A percentile compares a stretch with the other conserved stretches of the same genome.
phyloP scores from a whole-genome alignment of 1,140 invertebrate species.

The Neodiprion virginianus region DNA sequence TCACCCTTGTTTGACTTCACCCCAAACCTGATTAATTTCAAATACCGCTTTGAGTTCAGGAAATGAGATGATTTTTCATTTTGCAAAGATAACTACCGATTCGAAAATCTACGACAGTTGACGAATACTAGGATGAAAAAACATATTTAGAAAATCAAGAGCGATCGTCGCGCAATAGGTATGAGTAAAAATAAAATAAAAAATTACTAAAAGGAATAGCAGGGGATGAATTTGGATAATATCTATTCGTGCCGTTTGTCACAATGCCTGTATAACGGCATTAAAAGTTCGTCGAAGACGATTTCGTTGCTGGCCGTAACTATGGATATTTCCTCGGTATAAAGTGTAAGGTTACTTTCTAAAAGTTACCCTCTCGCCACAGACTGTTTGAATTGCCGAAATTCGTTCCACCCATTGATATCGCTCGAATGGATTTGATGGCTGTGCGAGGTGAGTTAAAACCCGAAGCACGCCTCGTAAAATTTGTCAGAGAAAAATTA shows the following conservation, averaged over 20 bases:
- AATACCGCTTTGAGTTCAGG: too few species aligned
- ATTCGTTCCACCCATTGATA: background rate
- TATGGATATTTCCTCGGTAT: background rate
- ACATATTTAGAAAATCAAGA: background rate
- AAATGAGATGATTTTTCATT: too few species aligned
- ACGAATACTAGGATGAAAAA: background rate
- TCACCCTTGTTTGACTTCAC: too few species aligned
- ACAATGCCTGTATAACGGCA: too few species aligned
- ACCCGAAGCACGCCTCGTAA: constrained; percentile 11
- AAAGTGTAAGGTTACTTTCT: constrained; percentile 1
- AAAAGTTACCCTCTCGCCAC: background rate
- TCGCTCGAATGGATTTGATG: background rate
- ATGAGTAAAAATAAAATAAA: too few species aligned
- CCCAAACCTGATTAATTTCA: too few species aligned
- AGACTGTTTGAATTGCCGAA: constrained; percentile 4
- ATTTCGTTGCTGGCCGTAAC: too few species aligned
- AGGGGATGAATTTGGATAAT: too few species aligned
- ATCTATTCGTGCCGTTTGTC: too few species aligned
- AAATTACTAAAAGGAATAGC: too few species aligned
- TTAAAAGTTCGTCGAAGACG: too few species aligned
- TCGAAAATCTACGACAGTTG: background rate
- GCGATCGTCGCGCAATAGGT: too few species aligned
- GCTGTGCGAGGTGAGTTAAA: constrained; percentile 5
- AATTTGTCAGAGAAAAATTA: constrained; percentile 16
- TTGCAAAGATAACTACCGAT: background rate